Base-by-base conservation (phyloP, 2,888 invertebrate genomes). In the Caenorhabditis wallacei region DNA sequence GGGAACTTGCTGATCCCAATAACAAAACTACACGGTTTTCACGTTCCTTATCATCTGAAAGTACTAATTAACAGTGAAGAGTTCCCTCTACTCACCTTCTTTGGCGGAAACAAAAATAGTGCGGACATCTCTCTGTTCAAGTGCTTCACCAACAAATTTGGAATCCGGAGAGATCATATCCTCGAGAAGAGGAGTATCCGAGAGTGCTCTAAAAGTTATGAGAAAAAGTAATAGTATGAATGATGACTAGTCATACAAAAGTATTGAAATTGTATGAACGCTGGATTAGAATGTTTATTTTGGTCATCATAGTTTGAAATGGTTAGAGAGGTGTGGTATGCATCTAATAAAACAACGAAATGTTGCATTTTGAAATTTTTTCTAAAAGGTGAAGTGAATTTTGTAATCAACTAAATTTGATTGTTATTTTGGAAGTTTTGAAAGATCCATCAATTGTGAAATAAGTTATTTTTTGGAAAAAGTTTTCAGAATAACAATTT, bases 111-210 rank as follows among this genome's bases (percentile, higher is more conserved):
- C 89, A 72, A 82, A 89, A 24, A 89, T 76, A 0, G 85, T 85
- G 5, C 89, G 59, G 2, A 88, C 87, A 76, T 85, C 85, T 37
- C 80, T 80, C 26, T 84, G 84, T 8, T 84, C 88, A 10, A 87
- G 82, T 1, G 86, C 79, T 70, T 89, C 89, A 16, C 89, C 89
- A 1, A 87, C 87, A 76, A 89, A 89, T 64, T 86, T 85, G 35
- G 82, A 83, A 18, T 76, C 76, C 20, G 82, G 82, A 16, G 69
- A 56, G 20, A 85, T 75, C 80, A 83, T 80, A 61, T 85, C 85
- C 69, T 83, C 83, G 3, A 69, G 61, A 22, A 80, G 79, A 76
- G 85, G 83, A 75, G 56, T 84, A 37, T 69, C 84, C 13, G 84
- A 84, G 1, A 84, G 75, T 20, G 84, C 66, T 70, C 84, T 84